These are phyloP conservation scores for Stegodyphus mimosarum DNA, from an alignment of 1,140 invertebrate species.

Conservation along the genomic window DNA sequence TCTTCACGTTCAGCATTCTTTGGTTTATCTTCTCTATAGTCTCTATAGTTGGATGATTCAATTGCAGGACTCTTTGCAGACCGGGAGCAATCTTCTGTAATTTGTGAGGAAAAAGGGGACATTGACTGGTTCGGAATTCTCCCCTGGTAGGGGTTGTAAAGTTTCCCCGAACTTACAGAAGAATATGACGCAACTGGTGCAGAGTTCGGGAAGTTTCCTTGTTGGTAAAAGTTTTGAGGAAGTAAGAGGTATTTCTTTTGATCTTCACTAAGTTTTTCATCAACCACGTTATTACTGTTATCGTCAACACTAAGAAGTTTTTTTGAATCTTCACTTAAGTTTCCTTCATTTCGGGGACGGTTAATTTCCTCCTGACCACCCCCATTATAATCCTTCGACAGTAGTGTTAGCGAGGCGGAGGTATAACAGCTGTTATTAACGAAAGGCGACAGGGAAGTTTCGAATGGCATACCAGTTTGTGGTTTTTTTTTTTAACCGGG, in stretches of 20 bases:
- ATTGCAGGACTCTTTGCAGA: slow-evolving; percentile 18
- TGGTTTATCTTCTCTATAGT: slow-evolving; percentile 16
- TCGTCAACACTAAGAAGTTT: neutral
- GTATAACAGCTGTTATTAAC: slow-evolving; percentile 21
- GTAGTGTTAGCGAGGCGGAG: neutral
- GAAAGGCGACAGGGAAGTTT: slow-evolving; percentile 26
- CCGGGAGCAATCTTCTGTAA: slow-evolving; percentile 11
- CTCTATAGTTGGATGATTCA: neutral
- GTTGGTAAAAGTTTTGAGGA: slow-evolving; percentile 18
- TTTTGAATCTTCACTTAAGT: slow-evolving; percentile 15
- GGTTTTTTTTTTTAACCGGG: neutral
- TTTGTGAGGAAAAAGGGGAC: slow-evolving; percentile 26
- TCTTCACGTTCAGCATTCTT: slow-evolving; percentile 18
- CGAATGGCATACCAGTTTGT: slow-evolving; percentile 29
- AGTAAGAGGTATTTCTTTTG: slow-evolving; percentile 16
- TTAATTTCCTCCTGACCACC: neutral
- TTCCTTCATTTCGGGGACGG: neutral
- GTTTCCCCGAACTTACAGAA: neutral
- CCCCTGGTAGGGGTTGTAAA: slow-evolving; percentile 27
- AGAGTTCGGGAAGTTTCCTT: slow-evolving; percentile 6
- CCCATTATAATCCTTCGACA: slow-evolving; percentile 13
- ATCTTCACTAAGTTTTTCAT: neutral
- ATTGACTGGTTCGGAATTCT: slow-evolving; percentile 15
- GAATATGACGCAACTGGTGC: neutral
- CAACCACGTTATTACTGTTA: slow-evolving; percentile 9